These are phyloP conservation scores for Polypedilum vanderplanki DNA, from an alignment of 1,140 invertebrate genomes.

Conservation along the genomic window DNA sequence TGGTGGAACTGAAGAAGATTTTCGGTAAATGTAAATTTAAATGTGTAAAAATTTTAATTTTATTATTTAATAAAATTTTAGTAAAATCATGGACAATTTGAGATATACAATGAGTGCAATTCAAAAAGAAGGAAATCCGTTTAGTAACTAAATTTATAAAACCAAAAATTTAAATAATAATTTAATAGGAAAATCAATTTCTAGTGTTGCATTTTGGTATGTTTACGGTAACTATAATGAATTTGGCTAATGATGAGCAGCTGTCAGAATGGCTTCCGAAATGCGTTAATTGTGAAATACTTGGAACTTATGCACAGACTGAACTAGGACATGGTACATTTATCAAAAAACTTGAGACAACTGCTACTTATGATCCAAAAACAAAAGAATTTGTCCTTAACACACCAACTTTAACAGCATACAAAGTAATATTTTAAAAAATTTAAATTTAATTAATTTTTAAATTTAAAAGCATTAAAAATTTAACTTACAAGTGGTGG, in stretches of 20 bases:
- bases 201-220: conserved; percentile 76
- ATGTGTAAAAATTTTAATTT: too few relatives aligned
- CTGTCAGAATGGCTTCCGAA: conserved; percentile 77
- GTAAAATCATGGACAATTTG: neutral
- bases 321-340: conserved; percentile 92
- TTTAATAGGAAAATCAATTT: neutral
- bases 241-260: conserved; percentile 76
- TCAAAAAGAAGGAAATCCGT: neutral
- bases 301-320: conserved; percentile 93
- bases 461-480: too few relatives aligned
- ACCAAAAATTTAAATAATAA: too few relatives aligned
- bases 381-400: conserved; percentile 82
- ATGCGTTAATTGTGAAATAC: conserved; percentile 68
- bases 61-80: neutral
- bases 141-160: neutral
- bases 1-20: neutral
- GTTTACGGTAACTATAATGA: conserved; percentile 83
- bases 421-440: too few relatives aligned
- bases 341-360: conserved; percentile 83
- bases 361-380: conserved; percentile 76
- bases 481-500: conserved; percentile 24
- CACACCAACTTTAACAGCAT: conserved; percentile 72
- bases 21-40: neutral
- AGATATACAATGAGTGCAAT: neutral
- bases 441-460: too few relatives aligned